Conservation (phyloP, 2,113 vertebrate genomes). For the Varanus komodoensis region DNA sequence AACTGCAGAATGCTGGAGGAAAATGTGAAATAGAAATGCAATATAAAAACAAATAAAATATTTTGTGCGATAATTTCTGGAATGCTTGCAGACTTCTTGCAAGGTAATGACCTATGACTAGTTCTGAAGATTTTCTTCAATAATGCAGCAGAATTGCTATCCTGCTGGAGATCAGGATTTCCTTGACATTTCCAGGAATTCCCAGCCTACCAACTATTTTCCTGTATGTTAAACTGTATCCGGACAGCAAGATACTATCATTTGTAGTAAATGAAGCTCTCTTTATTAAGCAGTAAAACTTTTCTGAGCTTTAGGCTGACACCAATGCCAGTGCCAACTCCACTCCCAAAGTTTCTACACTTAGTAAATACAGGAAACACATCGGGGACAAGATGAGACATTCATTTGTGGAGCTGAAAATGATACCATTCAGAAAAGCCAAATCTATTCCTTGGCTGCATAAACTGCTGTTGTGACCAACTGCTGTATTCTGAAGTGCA, state of each 20-base stretch:
- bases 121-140: not conserved
- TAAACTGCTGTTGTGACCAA: too few relatives aligned
- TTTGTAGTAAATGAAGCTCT: not conserved
- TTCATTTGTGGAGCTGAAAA: too few relatives aligned
- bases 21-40: not conserved
- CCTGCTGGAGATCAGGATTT: not conserved
- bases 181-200: not conserved
- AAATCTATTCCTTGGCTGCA: too few relatives aligned
- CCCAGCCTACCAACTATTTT: not conserved
- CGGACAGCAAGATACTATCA: not conserved
- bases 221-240: not conserved
- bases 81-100: conserved; percentile 27
- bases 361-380: too few relatives aligned
- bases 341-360: too few relatives aligned
- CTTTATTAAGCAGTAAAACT: not conserved
- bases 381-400: too few relatives aligned
- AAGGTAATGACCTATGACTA: not conserved
- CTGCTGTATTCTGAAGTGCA: too few relatives aligned
- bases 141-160: not conserved
- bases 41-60: too few relatives aligned
- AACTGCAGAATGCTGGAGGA: conserved; percentile 38
- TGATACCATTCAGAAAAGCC: too few relatives aligned
- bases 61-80: conserved; percentile 14
- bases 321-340: not conserved
- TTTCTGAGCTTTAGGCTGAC: not conserved